Percentiles rank a stretch among this genome's conserved stretches.
Evolutionary conservation across 2,797 vertebrate species (phyloP).

Genomic region (Clarias pachynema): DNA sequence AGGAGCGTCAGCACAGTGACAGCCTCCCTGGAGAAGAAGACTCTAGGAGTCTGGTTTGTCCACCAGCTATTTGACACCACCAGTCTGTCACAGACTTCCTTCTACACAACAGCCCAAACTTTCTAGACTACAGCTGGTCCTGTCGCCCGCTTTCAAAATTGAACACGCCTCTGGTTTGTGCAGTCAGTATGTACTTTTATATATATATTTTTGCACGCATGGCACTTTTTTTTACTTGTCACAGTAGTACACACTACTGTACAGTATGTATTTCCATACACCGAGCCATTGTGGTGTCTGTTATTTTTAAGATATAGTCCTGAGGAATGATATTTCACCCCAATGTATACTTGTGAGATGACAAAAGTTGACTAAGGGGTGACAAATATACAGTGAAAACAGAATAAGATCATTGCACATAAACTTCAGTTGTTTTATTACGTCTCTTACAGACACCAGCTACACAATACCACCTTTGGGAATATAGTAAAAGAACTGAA

Average conservation of each 20-base stretch:
- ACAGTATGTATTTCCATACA: background rate
- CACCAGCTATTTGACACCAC: slow-evolving; percentile 57
- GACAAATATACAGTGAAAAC: background rate
- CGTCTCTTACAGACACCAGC: background rate
- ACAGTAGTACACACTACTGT: background rate
- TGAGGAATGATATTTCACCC: background rate
- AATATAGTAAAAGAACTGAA: background rate
- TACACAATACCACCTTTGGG: background rate
- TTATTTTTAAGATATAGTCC: background rate
- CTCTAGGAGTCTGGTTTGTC: slow-evolving; percentile 60
- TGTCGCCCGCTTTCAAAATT: slow-evolving; percentile 36
- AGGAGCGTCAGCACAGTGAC: slow-evolving; percentile 56
- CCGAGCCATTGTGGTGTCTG: background rate
- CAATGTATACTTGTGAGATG: background rate
- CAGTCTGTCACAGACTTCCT: slow-evolving; percentile 66
- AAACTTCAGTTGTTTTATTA: background rate
- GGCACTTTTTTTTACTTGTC: background rate
- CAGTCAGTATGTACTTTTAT: background rate
- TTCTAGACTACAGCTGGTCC: slow-evolving; percentile 49
- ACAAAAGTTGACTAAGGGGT: background rate
- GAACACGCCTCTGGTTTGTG: background rate
- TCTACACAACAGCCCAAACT: slow-evolving; percentile 59
- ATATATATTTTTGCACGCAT: background rate
- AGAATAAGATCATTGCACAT: background rate
- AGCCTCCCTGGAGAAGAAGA: slow-evolving; percentile 56